A percentile compares a stretch with the other conserved stretches of the same genome.
Conservation (phyloP, 2,797 vertebrate species). For the Nothura maculosa region DNA sequence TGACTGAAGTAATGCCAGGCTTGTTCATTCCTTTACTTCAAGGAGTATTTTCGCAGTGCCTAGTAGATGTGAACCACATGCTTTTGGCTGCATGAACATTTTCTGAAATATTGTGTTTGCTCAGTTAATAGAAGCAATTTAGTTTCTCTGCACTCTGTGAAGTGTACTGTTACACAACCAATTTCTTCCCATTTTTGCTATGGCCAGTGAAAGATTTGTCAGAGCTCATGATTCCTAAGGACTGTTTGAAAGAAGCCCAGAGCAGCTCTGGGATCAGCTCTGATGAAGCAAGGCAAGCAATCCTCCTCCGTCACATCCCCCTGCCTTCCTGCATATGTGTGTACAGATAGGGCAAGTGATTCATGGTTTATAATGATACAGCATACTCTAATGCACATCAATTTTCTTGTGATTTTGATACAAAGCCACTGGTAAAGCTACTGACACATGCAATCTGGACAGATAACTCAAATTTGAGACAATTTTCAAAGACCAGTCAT, state of each 20-base stretch:
- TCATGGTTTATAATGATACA: background rate
- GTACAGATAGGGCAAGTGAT: rapidly evolving
- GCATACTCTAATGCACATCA: background rate
- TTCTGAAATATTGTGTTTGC: background rate
- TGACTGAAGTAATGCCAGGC: background rate
- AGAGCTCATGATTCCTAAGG: background rate
- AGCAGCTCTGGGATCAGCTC: background rate
- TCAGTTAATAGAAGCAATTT: background rate
- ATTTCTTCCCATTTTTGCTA: background rate
- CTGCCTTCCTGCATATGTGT: rapidly evolving
- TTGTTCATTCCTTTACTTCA: background rate
- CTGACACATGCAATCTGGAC: background rate
- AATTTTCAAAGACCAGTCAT: background rate
- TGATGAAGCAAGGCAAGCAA: background rate
- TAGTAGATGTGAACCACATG: background rate
- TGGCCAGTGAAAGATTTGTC: background rate
- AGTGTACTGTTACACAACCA: background rate
- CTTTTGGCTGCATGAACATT: background rate
- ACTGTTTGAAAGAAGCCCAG: background rate
- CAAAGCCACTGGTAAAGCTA: background rate
- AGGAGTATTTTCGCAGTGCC: background rate
- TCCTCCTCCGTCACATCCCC: background rate
- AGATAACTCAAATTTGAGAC: background rate
- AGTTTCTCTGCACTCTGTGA: background rate
- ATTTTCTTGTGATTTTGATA: background rate